Conservation (phyloP, 2,888 invertebrate genomes). For the Perizoma affinitatum region DNA sequence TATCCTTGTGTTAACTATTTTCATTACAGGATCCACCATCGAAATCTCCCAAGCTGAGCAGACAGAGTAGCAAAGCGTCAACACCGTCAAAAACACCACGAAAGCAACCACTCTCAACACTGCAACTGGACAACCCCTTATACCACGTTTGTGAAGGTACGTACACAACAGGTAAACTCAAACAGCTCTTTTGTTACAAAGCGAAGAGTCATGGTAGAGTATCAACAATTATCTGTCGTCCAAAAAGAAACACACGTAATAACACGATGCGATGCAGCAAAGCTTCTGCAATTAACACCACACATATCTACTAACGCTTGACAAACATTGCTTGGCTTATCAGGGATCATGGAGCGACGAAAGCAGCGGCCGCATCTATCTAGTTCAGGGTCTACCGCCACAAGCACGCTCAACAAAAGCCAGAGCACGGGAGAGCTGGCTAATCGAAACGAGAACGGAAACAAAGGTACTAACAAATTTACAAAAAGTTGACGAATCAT, state of each 20-base stretch:
- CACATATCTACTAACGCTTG: too few species aligned
- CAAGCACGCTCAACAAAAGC: slow-evolving; percentile 78
- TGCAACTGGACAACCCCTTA: slow-evolving; percentile 87
- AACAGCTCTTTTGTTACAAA: neutral
- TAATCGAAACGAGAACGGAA: slow-evolving; percentile 73
- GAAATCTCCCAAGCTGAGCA: slow-evolving; percentile 72
- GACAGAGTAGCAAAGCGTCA: slow-evolving; percentile 76
- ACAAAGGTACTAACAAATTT: slow-evolving; percentile 32
- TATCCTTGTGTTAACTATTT: slow-evolving; percentile 3
- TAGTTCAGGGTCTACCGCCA: slow-evolving; percentile 52
- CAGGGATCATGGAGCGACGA: slow-evolving; percentile 78
- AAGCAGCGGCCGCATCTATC: slow-evolving; percentile 75
- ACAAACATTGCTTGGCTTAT: slow-evolving; percentile 53
- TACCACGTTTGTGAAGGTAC: slow-evolving; percentile 92
- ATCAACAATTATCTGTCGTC: too few species aligned
- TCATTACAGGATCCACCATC: slow-evolving; percentile 71
- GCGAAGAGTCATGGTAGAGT: neutral
- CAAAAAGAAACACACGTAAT: too few species aligned
- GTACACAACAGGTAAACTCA: neutral
- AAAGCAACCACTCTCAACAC: slow-evolving; percentile 68
- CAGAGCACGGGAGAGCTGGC: slow-evolving; percentile 84
- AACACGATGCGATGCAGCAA: neutral
- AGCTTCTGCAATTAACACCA: slow-evolving; percentile 57
- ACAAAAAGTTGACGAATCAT: too few species aligned
- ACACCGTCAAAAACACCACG: slow-evolving; percentile 73